A percentile compares a stretch with the other conserved stretches of the same genome.
These are phyloP conservation scores for Leptogaster cylindrica DNA, from an alignment of 2,888 invertebrate species.

Conservation along the genomic window DNA sequence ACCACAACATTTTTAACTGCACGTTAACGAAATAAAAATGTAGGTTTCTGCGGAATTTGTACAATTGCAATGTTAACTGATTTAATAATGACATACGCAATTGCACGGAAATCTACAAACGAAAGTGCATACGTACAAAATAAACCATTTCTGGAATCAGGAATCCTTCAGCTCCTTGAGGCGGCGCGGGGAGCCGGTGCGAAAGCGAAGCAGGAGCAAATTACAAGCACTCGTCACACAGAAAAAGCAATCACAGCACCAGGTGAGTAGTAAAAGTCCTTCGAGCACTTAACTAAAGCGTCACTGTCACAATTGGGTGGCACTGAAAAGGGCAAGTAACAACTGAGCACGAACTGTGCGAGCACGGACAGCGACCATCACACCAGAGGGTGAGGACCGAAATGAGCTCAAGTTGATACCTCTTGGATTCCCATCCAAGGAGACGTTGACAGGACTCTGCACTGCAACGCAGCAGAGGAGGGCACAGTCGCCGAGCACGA, in stretches of 20 bases:
- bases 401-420: slow-evolving; percentile 43
- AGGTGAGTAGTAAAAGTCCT: slow-evolving; percentile 21
- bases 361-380: slow-evolving; percentile 38
- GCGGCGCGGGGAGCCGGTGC: not conserved
- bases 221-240: slow-evolving; percentile 19
- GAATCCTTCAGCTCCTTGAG: not conserved
- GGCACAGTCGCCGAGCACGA: slow-evolving; percentile 25
- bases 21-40: too few relatives aligned
- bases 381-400: slow-evolving; percentile 41
- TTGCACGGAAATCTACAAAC: not conserved
- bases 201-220: not conserved
- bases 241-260: slow-evolving; percentile 30
- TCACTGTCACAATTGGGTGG: slow-evolving; percentile 28
- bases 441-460: slow-evolving; percentile 19
- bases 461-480: slow-evolving; percentile 1
- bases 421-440: slow-evolving; percentile 22
- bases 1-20: too few relatives aligned
- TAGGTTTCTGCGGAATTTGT: too few relatives aligned
- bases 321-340: slow-evolving; percentile 30
- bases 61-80: too few relatives aligned
- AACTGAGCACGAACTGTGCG: not conserved
- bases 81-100: not conserved
- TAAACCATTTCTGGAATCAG: slow-evolving; percentile 46
- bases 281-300: slow-evolving; percentile 26
- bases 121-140: slow-evolving; percentile 48